Evolutionary conservation across 2,113 vertebrate species (phyloP).

Genomic region (Pseudorectes ferrugineus): DNA sequence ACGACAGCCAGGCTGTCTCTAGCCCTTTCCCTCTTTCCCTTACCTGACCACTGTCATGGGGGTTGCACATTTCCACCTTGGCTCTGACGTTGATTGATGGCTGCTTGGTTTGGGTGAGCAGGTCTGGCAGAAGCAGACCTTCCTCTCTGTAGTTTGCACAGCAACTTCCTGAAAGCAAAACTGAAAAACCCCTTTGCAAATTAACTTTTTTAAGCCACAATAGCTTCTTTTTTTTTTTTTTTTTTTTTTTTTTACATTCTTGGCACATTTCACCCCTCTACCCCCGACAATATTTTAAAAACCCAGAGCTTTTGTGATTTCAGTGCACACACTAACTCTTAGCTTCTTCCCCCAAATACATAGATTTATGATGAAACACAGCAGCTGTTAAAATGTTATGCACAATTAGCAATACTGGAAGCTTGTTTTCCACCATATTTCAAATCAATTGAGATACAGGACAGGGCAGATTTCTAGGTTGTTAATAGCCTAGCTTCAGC

Average conservation of each 20-base stretch:
- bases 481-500: not conserved
- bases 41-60: not conserved
- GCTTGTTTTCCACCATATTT: not conserved
- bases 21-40: not conserved
- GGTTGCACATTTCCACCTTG: not conserved
- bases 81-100: not conserved
- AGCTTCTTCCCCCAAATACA: not conserved
- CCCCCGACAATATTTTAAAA: slow-evolving; percentile 21
- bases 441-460: not conserved
- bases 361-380: slow-evolving; percentile 5
- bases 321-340: not conserved
- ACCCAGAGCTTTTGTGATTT: not conserved
- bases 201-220: slow-evolving; percentile 4
- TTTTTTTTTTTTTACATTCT: not conserved
- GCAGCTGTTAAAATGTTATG: not conserved
- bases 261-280: slow-evolving; percentile 22
- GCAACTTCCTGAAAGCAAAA: not conserved
- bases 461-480: not conserved
- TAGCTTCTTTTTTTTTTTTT: not conserved
- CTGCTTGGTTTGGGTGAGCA: not conserved
- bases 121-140: not conserved
- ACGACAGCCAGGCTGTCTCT: rapidly evolving
- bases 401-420: not conserved
- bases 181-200: not conserved
- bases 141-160: not conserved